Evolutionary conservation across 92 coral and sea anemone genomes (phyloP), one percentile per base, ranked within the genome.

Genomic region (Palythoa grandiflora): DNA sequence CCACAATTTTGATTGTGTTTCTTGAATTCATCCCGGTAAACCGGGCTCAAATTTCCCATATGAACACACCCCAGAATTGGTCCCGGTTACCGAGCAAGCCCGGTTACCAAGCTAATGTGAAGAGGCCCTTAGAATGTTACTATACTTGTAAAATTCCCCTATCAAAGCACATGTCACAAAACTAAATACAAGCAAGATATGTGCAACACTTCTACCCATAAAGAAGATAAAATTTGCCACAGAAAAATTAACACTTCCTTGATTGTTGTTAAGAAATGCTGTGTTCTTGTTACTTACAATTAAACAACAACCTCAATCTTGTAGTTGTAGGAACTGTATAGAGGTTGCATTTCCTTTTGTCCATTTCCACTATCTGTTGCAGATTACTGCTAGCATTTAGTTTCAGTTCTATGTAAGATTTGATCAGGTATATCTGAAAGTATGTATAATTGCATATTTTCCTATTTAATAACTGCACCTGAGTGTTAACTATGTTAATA

Each of bases 381-480:
- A 74, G 79, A 74, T 74, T 38, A 74, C 35, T 38, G 53, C 79
- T 50, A 74, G 79, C 44, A 52, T 79, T 61, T 35, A 53, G 84
- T 79, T 79, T 79, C 84, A 21, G 70, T 79, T 79, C 84, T 79
- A 38, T 79, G 84, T 79, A 79, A 79, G 84, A 79, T 79, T 79
- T 21, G 70, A 78, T 54, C 44, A 39, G 52, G 73, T 68, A 87
- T 78, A 87, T 52, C 77, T 75, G 80, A 50, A 71, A 72, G 70
- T 84, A 71, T 84, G 80, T 72, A 44, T 84, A 73, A 11, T 71
- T 84, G 88, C 88, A 71, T 72, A 84, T 84, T 51, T 73, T 84
- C 48, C 88, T 73, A 84, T 84, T 84, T 84, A 84, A 84, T 84
- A 14, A 68, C 87, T 84, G 80, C 68, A 84, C 70, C 88, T 84